phyloP scores from a whole-genome alignment of 2,797 vertebrate genomes.

The Hephaestus fuliginosus region DNA sequence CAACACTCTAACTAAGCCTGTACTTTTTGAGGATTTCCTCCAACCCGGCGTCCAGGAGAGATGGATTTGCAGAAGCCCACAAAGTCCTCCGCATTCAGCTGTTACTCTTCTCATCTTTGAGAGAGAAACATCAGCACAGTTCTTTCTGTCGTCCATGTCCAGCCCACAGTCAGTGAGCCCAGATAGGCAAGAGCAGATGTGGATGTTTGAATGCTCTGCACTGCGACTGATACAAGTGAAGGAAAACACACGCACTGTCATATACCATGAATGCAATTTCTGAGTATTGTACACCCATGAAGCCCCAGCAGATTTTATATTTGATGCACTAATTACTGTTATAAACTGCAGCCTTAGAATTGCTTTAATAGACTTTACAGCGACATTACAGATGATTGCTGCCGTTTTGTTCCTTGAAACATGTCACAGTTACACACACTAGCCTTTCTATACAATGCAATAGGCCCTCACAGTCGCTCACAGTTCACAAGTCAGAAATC shows the following conservation, averaged over 20 bases:
- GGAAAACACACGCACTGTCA: neutral
- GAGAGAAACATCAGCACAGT: slow-evolving; percentile 1
- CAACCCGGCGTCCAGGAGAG: slow-evolving; percentile 25
- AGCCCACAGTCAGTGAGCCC: neutral
- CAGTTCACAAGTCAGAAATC: slow-evolving; percentile 15
- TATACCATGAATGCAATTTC: neutral
- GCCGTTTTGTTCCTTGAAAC: neutral
- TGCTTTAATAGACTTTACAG: neutral
- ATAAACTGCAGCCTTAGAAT: neutral
- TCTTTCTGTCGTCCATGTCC: neutral
- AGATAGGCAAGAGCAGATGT: slow-evolving; percentile 20
- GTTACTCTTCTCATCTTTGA: slow-evolving; percentile 21
- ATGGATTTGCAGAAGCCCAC: slow-evolving; percentile 28
- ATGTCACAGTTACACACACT: neutral
- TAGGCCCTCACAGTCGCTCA: neutral
- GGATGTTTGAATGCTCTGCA: slow-evolving; percentile 6
- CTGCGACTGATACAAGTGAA: neutral
- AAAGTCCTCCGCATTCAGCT: slow-evolving; percentile 28
- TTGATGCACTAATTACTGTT: neutral
- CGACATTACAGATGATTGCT: neutral
- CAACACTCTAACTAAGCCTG: slow-evolving; percentile 9
- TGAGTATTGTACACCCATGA: neutral
- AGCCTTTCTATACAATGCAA: neutral
- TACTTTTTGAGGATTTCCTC: slow-evolving; percentile 31
- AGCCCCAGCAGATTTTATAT: neutral